Percentiles rank a stretch among this genome's conserved stretches.
Evolutionary conservation across 2,888 invertebrate species (phyloP).

Genomic region (Trissolcus japonicus): DNA sequence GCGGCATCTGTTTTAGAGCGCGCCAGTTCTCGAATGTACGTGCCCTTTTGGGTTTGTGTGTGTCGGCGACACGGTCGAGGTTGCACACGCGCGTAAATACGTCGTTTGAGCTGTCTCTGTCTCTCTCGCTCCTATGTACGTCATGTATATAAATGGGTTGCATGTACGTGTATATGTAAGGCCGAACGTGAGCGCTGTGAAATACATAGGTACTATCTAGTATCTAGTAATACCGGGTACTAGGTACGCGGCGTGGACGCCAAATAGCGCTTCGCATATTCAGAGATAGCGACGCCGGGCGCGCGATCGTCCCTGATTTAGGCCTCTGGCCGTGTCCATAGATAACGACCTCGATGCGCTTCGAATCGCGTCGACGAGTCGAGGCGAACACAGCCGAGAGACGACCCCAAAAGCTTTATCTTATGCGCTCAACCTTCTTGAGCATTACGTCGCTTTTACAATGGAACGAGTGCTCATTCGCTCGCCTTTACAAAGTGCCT

Average conservation of each 20-base stretch:
- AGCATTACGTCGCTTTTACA: constrained; percentile 48
- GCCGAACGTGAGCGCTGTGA: constrained; percentile 50
- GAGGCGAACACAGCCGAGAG: constrained; percentile 61
- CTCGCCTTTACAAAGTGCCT: constrained; percentile 30
- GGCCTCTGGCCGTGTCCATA: constrained; percentile 69
- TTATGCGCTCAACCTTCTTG: constrained; percentile 62
- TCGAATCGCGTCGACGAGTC: constrained; percentile 59
- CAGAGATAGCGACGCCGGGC: constrained; percentile 68
- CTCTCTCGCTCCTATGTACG: constrained; percentile 12
- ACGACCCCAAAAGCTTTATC: constrained; percentile 71
- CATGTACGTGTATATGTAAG: constrained; percentile 33
- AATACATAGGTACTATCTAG: constrained; percentile 67
- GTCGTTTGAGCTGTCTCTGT: constrained; percentile 33
- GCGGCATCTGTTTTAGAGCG: constrained; percentile 47
- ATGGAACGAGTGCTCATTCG: constrained; percentile 43
- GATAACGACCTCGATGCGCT: constrained; percentile 70
- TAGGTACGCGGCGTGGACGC: constrained; percentile 70
- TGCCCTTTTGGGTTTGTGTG: constrained; percentile 20
- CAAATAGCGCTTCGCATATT: constrained; percentile 74
- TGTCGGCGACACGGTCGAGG: constrained; percentile 32
- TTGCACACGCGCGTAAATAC: constrained; percentile 33
- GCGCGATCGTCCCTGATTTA: constrained; percentile 70
- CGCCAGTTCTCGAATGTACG: constrained; percentile 21
- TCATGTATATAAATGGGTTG: constrained; percentile 10
- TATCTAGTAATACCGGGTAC: constrained; percentile 74